phyloP scores from a whole-genome alignment of 1,140 invertebrate genomes.

The Zophobas atratus region DNA sequence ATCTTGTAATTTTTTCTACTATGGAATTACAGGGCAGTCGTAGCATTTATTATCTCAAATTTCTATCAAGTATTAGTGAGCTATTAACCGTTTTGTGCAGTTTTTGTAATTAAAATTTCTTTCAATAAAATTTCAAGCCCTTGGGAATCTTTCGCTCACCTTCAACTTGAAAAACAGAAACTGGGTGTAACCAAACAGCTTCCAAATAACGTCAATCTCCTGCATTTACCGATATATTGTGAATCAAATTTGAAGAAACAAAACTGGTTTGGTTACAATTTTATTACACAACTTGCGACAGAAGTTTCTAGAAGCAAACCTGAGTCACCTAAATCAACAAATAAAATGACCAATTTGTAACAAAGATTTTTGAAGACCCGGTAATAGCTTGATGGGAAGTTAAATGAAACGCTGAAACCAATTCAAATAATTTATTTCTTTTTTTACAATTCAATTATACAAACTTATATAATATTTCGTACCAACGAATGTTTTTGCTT shows the following conservation, averaged over 20 bases:
- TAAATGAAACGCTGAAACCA: not conserved
- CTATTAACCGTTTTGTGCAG: not conserved
- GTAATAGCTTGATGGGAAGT: not conserved
- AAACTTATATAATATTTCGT: conserved; percentile 35
- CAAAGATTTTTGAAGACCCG: too few relatives aligned
- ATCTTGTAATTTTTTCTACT: conserved; percentile 24
- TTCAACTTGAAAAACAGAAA: not conserved
- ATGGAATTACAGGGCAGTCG: conserved; percentile 29
- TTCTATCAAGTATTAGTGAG: conserved; percentile 11
- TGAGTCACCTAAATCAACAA: too few relatives aligned
- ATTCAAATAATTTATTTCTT: conserved; percentile 24
- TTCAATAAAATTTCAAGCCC: conserved; percentile 31
- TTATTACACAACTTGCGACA: too few relatives aligned
- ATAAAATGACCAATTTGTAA: too few relatives aligned
- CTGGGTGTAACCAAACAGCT: too few relatives aligned
- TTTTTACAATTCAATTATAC: conserved; percentile 36
- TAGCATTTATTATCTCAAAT: conserved; percentile 35
- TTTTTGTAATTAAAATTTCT: conserved; percentile 17
- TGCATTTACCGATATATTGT: too few relatives aligned
- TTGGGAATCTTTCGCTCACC: not conserved
- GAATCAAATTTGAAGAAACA: too few relatives aligned
- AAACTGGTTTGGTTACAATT: too few relatives aligned
- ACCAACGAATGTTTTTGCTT: conserved; percentile 23
- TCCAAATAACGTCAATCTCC: too few relatives aligned
- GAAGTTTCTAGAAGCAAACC: too few relatives aligned